Base-by-base conservation (phyloP, 2,113 vertebrate species). In the Ariopsis seemanni region DNA sequence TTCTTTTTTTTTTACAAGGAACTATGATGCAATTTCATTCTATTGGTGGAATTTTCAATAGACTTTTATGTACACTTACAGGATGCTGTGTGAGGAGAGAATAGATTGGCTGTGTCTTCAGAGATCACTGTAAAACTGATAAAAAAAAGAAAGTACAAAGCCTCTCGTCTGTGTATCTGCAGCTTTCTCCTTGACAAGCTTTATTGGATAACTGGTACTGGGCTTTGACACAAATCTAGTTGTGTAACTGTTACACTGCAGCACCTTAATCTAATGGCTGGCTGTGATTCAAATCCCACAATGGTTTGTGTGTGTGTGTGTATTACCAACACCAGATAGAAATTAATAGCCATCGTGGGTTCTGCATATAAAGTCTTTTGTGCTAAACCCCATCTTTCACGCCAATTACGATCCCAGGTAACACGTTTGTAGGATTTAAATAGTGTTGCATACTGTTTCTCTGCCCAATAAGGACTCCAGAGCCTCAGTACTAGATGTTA, bases 361-460 rank as follows among this genome's bases (percentile, higher is more conserved):
- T 75, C 42, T 27, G 53, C 48, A 72, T 42, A 65, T 65, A 25
- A 11, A 65, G 62, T 65, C 62, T 65, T 65, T 55, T 27, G 15
- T 12, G 48, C 10, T 9, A 15, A 20, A 78, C 27, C 15, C 22
- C 0, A 79, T 87, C 48, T 87, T 42, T 82, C 55, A 27, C 15
- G 22, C 55, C 17, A 27, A 53, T 69, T 69, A 42, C 4, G 42
- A 42, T 42, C 42, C 42, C 42, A 42, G 42, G 42, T 42, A 42
- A 42, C 42, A 42, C 4, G 42, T 42, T 22, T 69, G 30, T 62
- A 71, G 11, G 72, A 42, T 42, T 42, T 53, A 87, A 42, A 71
- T 88, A 22, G 84, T 67, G 62, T 82, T 63, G 20, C 42, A 17
- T 50, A 50, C 65, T 85, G 58, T 78, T 87, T 84, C 79, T 91